Percentiles rank a stretch among this genome's conserved stretches.
These are phyloP conservation scores for Ictalurus punctatus DNA, from an alignment of 2,113 vertebrate genomes.

Conservation along the genomic window DNA sequence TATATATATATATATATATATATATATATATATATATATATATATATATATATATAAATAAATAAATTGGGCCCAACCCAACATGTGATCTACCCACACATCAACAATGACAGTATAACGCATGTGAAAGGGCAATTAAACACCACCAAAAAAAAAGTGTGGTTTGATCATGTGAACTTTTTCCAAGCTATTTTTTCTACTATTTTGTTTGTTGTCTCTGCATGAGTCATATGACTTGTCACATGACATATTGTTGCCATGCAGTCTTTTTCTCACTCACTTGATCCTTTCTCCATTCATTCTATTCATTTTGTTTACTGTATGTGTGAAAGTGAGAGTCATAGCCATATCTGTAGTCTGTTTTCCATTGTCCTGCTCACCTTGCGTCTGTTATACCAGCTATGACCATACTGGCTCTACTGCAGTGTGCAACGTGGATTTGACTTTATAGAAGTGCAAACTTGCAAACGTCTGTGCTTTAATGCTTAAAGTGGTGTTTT, in stretches of 20 bases:
- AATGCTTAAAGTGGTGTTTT: neutral
- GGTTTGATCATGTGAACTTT: constrained; percentile 13
- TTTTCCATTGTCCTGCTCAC: constrained; percentile 35
- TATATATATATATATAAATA: neutral
- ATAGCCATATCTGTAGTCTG: constrained; percentile 33
- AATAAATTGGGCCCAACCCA: constrained; percentile 33
- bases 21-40: too few species aligned
- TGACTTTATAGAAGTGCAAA: neutral
- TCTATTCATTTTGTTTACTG: constrained; percentile 58
- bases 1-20: too few species aligned
- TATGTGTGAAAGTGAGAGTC: constrained; percentile 53
- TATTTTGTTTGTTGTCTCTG: constrained; percentile 55
- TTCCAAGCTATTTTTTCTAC: neutral
- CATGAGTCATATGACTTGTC: constrained; percentile 57
- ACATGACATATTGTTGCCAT: constrained; percentile 41
- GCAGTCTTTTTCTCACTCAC: constrained; percentile 51
- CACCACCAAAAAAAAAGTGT: constrained; percentile 3
- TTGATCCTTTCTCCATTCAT: constrained; percentile 46
- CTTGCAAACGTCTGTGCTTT: neutral
- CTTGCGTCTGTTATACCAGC: constrained; percentile 18
- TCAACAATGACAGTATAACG: neutral
- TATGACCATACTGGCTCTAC: constrained; percentile 17
- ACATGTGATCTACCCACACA: constrained; percentile 27
- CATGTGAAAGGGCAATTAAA: constrained; percentile 6
- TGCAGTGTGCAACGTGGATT: constrained; percentile 31